Evolutionary conservation across 2,797 vertebrate species (phyloP), one percentile per base, ranked within the genome.

Genomic region (Diglossa cyanea): DNA sequence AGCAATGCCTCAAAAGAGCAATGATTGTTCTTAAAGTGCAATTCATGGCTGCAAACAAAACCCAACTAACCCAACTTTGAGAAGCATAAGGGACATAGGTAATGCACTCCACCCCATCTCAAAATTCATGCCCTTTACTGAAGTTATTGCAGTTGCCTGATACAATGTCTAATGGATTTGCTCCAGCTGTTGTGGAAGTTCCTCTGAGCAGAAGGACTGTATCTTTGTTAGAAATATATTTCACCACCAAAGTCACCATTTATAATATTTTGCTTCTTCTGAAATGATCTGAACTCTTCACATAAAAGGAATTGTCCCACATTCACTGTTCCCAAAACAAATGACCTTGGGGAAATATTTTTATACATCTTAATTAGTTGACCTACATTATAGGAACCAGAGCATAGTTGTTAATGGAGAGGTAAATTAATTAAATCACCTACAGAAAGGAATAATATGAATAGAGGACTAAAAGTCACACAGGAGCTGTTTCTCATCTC

Each of bases 361-460:
- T 96, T 95, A 96, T 91, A 93, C 72, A 91, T 95, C 94, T 95
- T 95, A 96, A 96, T 96, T 96, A 96, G 87, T 61, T 94, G 95
- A 39, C 96, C 94, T 89, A 96, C 63, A 94, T 96, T 85, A 76
- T 19, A 71, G 63, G 77, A 97, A 93, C 17, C 67, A 92, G 92
- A 95, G 83, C 81, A 86, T 15, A 62, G 54, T 58, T 93, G 75
- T 65, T 96, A 96, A 80, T 51, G 73, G 86, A 89, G 65, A 95
- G 24, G 58, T 33, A 91, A 93, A 92, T 83, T 95, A 96, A 92
- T 79, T 72, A 58, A 89, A 66, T 86, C 62, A 94, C 89, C 87
- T 90, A 51, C 40, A 77, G 70, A 94, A 70, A 91, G 12, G 60
- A 90, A 84, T 55, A 66, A 80, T 60, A 70, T 30, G 54, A 88